Percentiles rank a stretch among this genome's conserved stretches.
phyloP scores from a whole-genome alignment of 2,797 vertebrate genomes.

The Cyclopterus lumpus region DNA sequence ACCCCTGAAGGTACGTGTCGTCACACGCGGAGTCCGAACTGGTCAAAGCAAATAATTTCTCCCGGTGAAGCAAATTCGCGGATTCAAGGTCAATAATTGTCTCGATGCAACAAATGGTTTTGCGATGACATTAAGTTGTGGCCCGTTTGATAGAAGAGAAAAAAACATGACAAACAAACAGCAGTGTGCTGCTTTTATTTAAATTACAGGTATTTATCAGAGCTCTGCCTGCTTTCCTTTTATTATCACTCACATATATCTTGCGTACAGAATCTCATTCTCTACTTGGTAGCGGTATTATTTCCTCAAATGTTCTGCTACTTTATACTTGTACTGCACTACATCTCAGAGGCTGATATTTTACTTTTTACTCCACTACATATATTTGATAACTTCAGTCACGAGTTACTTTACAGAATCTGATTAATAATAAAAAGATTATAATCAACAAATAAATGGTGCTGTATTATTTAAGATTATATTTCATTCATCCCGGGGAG shows the following conservation, averaged over 20 bases:
- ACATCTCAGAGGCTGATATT: not conserved
- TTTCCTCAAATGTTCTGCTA: not conserved
- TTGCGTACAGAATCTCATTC: not conserved
- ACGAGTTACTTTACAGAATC: not conserved
- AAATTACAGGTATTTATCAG: slow-evolving; percentile 7
- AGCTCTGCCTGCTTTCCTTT: not conserved
- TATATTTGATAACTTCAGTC: not conserved
- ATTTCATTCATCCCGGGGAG: not conserved
- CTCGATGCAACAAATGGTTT: not conserved
- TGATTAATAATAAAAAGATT: not conserved
- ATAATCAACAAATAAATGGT: not conserved
- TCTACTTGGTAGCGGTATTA: not conserved
- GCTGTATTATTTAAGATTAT: not conserved
- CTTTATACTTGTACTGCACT: not conserved
- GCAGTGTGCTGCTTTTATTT: not conserved
- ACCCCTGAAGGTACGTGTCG: not conserved
- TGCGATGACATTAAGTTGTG: not conserved
- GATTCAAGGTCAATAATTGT: not conserved
- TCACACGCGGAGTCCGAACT: not conserved
- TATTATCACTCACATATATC: not conserved
- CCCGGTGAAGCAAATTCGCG: not conserved
- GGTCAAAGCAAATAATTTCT: not conserved
- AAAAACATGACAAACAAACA: not conserved
- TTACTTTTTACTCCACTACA: not conserved
- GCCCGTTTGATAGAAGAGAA: not conserved